Evolutionary conservation across 2,888 invertebrate genomes (phyloP), one percentile per base, ranked within the genome.

Genomic region (Lutraria lutraria): DNA sequence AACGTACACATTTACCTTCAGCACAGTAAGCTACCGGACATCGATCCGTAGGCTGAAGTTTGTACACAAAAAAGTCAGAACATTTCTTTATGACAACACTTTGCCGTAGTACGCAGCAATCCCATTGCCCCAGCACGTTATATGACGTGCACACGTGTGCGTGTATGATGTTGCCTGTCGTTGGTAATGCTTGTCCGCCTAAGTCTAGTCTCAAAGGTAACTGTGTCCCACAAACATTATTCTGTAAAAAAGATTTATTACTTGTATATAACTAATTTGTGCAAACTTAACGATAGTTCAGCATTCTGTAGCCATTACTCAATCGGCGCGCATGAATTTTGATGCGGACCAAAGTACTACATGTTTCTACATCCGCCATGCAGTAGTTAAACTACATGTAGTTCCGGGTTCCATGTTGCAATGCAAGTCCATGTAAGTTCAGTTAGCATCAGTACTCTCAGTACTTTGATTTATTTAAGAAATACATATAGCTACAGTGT

Each of bases 71-170:
- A 83, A 90, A 93, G 3, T 25, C 83, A 12, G 90, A 92, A 89
- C 95, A 95, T 85, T 93, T 93, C 56, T 88, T 86, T 8, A 95
- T 88, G 4, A 53, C 31, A 12, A 88, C 86, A 1, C 34, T 29
- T 84, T 91, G 89, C 21, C 92, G 88, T 2, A 95, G 80, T 0
- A 93, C 94, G 86, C 94, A 95, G 54, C 94, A 95, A 81, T 94
- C 93, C 93, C 94, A 94, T 31, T 89, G 87, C 16, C 91, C 92
- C 3, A 94, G 89, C 10, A 95, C 89, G 21, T 88, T 85, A 87
- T 89, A 94, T 0, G 94, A 93, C 13, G 93, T 92, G 84, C 95
- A 95, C 4, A 90, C 92, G 53, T 54, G 63, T 1, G 90, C 94
- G 4, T 83, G n/a, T 16, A 91, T 3, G 6, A 86, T 90, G 16